phyloP scores from a whole-genome alignment of 2,113 vertebrate genomes.

The Podarcis cretensis region DNA sequence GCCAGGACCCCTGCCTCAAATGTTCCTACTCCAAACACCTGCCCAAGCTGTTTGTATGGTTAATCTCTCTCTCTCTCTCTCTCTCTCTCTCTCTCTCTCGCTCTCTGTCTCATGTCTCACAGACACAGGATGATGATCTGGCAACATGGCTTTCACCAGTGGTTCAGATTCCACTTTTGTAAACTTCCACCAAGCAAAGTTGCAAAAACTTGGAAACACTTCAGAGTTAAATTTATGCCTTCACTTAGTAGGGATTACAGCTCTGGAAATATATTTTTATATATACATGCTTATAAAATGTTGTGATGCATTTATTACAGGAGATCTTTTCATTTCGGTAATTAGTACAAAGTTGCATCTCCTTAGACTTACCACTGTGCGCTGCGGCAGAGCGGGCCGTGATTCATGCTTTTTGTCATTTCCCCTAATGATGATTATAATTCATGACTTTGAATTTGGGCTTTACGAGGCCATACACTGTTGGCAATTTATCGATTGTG shows the following conservation, averaged over 20 bases:
- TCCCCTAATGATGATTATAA: constrained; percentile 14
- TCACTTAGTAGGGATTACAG: neutral
- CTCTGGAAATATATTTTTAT: constrained; percentile 23
- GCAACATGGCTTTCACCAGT: neutral
- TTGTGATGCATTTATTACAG: constrained; percentile 1
- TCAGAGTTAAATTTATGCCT: constrained; percentile 33
- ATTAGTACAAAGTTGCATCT: constrained; percentile 31
- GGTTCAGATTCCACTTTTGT: neutral
- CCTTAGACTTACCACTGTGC: constrained; percentile 8
- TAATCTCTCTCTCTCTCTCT: neutral
- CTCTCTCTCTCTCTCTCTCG: too few species aligned
- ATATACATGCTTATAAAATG: constrained; percentile 25
- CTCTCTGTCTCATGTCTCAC: neutral
- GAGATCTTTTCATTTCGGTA: constrained; percentile 18
- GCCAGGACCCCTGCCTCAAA: neutral
- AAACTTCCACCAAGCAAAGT: neutral
- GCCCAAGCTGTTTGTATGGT: neutral
- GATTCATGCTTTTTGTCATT: constrained; percentile 35
- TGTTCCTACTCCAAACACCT: neutral
- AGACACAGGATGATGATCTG: neutral
- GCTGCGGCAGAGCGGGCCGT: neutral
- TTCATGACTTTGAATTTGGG: constrained; percentile 33
- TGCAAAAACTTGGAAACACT: constrained; percentile 4
- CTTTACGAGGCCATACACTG: neutral
- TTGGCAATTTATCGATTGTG: neutral